phyloP scores from a whole-genome alignment of 2,113 vertebrate species.

The Anseranas semipalmata region DNA sequence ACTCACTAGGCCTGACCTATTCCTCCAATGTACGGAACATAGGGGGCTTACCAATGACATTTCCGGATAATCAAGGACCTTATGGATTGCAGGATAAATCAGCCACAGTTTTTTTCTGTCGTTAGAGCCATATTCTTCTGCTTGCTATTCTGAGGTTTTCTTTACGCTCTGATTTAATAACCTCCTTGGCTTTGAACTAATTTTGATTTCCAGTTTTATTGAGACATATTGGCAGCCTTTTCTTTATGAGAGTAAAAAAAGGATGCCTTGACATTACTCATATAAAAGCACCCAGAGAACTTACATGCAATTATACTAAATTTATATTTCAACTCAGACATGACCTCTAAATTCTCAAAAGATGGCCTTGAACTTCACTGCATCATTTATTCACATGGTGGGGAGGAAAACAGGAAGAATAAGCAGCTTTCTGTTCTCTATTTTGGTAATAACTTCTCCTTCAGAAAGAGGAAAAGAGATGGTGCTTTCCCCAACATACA shows the following conservation, averaged over 20 bases:
- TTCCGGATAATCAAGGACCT: neutral
- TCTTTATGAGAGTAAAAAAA: neutral
- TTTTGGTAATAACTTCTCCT: neutral
- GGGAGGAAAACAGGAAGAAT: neutral
- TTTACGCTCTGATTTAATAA: slow-evolving; percentile 15
- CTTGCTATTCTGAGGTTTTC: neutral
- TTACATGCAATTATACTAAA: neutral
- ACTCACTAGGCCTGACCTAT: neutral
- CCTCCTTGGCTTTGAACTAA: neutral
- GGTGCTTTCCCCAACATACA: neutral
- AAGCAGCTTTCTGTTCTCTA: neutral
- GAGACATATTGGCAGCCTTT: neutral
- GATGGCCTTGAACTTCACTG: neutral
- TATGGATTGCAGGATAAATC: neutral
- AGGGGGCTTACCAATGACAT: neutral
- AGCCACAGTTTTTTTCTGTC: neutral
- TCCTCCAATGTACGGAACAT: neutral
- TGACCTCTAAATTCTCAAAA: slow-evolving; percentile 29
- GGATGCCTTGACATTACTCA: slow-evolving; percentile 7
- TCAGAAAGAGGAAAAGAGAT: neutral
- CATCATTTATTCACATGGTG: neutral
- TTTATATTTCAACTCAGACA: neutral
- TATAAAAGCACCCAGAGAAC: neutral
- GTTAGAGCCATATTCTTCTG: neutral
- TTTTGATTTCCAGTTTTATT: slow-evolving; percentile 12